Conservation (phyloP, 2,113 vertebrate genomes). For the Carettochelys insculpta region DNA sequence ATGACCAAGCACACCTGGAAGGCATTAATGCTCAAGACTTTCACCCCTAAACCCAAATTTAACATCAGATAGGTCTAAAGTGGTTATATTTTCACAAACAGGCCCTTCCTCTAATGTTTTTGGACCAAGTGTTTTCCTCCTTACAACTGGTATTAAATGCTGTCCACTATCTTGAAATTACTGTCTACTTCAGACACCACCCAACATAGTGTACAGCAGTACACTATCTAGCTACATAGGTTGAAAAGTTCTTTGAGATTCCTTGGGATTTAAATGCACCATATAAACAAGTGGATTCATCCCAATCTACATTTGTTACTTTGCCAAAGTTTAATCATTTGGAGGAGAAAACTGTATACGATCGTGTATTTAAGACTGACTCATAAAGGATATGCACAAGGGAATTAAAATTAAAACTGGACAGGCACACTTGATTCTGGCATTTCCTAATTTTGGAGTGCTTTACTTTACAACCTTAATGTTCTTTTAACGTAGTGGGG, state of each 20-base stretch:
- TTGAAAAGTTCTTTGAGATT: slow-evolving; percentile 19
- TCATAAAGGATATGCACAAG: background rate
- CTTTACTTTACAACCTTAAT: too few relatives aligned
- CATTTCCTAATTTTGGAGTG: too few relatives aligned
- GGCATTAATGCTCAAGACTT: background rate
- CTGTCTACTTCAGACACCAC: too few relatives aligned
- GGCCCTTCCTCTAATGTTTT: background rate
- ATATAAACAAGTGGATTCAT: background rate
- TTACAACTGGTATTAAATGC: slow-evolving; percentile 25
- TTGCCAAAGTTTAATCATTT: background rate
- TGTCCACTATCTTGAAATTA: slow-evolving; percentile 4
- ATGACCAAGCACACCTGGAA: accelerated
- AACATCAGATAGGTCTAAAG: background rate
- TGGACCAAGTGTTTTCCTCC: slow-evolving; percentile 42
- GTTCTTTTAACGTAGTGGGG: too few relatives aligned
- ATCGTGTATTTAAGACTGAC: background rate
- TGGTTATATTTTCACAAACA: background rate
- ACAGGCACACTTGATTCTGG: background rate
- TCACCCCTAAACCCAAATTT: background rate
- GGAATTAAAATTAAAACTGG: background rate
- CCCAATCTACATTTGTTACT: background rate
- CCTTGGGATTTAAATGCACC: background rate
- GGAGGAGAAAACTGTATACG: background rate
- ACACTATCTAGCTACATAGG: background rate
- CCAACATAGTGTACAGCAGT: too few relatives aligned